Evolutionary conservation across 2,113 vertebrate genomes (phyloP).

Genomic region (Oryctolagus cuniculus): mOryCun1.1 NC_091435.1:132655501-132656000

Average conservation of each 20-base stretch:
- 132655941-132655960: not conserved
- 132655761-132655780: not conserved
- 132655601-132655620: not conserved
- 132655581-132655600: not conserved
- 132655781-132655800: not conserved
- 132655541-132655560: not conserved
- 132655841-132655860: not conserved
- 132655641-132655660: constrained; percentile 38
- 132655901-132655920: not conserved
- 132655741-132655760: not conserved
- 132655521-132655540: not conserved
- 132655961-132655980: not conserved
- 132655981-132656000: not conserved
- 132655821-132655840: not conserved
- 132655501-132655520: not conserved
- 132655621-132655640: not conserved
- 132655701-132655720: not conserved
- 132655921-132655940: not conserved
- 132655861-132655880: not conserved
- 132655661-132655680: not conserved
- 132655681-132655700: not conserved
- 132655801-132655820: not conserved
- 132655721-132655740: not conserved
- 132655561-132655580: not conserved
- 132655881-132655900: not conserved